These are phyloP conservation scores for Stratiomys singularior DNA, from an alignment of 2,888 invertebrate species.

Conservation along the genomic window DNA sequence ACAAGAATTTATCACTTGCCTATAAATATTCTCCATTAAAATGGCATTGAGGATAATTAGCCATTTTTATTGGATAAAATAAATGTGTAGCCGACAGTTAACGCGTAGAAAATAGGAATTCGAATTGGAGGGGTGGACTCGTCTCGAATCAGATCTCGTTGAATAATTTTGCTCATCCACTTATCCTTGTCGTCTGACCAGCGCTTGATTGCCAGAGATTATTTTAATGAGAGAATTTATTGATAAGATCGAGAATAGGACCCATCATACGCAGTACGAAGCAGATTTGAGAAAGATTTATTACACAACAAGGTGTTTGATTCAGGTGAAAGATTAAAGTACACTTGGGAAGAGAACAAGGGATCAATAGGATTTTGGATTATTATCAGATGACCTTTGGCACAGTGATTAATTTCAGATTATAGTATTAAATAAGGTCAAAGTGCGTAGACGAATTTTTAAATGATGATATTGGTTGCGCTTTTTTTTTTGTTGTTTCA, in stretches of 20 bases:
- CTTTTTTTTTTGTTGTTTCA: too few species aligned
- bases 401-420: too few species aligned
- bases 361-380: too few species aligned
- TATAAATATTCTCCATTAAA: conserved; percentile 43
- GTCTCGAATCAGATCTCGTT: not conserved
- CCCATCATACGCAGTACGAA: too few species aligned
- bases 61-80: conserved; percentile 42
- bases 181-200: not conserved
- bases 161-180: not conserved
- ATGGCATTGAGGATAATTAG: conserved; percentile 42
- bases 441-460: too few species aligned
- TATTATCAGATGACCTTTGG: too few species aligned
- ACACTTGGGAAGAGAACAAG: too few species aligned
- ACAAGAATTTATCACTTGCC: conserved; percentile 44
- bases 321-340: too few species aligned
- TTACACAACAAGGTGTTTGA: too few species aligned
- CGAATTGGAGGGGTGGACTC: not conserved
- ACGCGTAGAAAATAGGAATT: not conserved
- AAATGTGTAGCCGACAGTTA: conserved; percentile 10
- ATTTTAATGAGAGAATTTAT: conserved; percentile 30
- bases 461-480: too few species aligned
- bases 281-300: too few species aligned
- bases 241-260: not conserved
- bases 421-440: too few species aligned
- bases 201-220: not conserved